Percentiles rank a stretch among this genome's conserved stretches.
Conservation (phyloP, 2,113 vertebrate genomes). For the Apistogramma diplotaenia region DNA sequence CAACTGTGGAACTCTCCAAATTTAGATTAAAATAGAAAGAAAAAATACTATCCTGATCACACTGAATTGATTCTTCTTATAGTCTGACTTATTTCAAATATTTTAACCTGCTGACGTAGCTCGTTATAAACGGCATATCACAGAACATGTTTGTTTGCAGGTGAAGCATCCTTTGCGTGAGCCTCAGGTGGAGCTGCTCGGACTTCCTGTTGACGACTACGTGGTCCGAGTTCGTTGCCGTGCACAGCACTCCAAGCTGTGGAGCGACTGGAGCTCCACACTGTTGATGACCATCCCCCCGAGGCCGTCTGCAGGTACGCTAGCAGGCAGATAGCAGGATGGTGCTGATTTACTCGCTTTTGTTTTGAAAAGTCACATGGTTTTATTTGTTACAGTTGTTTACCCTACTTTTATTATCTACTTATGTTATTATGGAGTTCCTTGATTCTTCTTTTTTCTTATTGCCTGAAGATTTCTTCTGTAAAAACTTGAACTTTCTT, state of each 20-base stretch:
- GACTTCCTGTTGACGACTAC: constrained; percentile 66
- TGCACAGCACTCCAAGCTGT: constrained; percentile 66
- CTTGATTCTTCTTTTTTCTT: neutral
- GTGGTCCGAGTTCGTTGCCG: constrained; percentile 73
- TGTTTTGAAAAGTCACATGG: neutral
- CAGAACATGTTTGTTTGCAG: constrained; percentile 33
- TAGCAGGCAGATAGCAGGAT: neutral
- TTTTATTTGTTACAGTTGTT: neutral
- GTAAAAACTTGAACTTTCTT: neutral
- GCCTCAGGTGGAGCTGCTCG: constrained; percentile 67
- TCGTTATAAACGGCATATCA: neutral
- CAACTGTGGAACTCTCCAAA: no score
- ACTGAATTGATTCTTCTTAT: neutral
- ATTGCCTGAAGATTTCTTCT: neutral
- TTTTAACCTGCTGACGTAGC: neutral
- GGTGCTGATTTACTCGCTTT: neutral
- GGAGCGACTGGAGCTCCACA: constrained; percentile 76
- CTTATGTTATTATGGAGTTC: neutral
- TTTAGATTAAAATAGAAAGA: no score
- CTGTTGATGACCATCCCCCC: constrained; percentile 57
- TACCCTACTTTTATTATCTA: neutral
- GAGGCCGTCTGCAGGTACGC: constrained; percentile 47
- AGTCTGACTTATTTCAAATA: no score
- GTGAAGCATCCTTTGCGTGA: constrained; percentile 71
- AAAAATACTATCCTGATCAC: neutral